These are phyloP conservation scores for Cryptomyrus ogoouensis DNA, from an alignment of 2,113 vertebrate genomes.

Conservation along the genomic window DNA sequence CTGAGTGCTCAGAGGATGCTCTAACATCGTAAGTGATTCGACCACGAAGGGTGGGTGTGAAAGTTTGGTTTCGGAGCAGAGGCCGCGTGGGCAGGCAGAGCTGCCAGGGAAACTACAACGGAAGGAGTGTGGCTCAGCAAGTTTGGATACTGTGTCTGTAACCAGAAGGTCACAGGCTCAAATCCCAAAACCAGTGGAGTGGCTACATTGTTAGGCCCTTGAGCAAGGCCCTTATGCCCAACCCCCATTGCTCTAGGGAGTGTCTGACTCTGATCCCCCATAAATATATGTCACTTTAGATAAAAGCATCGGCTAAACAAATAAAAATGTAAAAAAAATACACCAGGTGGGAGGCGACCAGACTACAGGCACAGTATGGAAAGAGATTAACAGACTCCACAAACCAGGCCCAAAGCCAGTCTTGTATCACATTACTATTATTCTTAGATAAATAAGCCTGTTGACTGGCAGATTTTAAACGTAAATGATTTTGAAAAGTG, in stretches of 20 bases:
- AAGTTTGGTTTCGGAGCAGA: background rate
- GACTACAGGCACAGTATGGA: background rate
- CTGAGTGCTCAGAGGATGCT: background rate
- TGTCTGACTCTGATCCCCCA: background rate
- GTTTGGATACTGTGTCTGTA: background rate
- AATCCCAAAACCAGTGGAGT: background rate
- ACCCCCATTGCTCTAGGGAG: background rate
- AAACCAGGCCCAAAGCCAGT: background rate
- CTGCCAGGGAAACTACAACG: background rate
- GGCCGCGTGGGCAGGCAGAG: background rate
- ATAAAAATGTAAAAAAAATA: background rate
- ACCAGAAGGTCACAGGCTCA: background rate
- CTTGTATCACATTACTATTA: background rate
- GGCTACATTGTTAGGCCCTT: background rate
- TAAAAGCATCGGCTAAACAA: background rate
- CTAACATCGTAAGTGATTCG: background rate
- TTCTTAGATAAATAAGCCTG: background rate
- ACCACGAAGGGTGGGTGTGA: background rate
- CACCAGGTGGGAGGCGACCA: background rate
- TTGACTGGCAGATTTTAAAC: background rate
- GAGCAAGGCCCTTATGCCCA: background rate
- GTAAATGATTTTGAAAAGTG: background rate
- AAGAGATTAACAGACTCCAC: background rate
- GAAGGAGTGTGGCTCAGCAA: background rate
- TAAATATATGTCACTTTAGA: background rate